These are phyloP conservation scores for Cylindroiulus punctatus DNA, from an alignment of 2,888 invertebrate species.

Conservation along the genomic window DNA sequence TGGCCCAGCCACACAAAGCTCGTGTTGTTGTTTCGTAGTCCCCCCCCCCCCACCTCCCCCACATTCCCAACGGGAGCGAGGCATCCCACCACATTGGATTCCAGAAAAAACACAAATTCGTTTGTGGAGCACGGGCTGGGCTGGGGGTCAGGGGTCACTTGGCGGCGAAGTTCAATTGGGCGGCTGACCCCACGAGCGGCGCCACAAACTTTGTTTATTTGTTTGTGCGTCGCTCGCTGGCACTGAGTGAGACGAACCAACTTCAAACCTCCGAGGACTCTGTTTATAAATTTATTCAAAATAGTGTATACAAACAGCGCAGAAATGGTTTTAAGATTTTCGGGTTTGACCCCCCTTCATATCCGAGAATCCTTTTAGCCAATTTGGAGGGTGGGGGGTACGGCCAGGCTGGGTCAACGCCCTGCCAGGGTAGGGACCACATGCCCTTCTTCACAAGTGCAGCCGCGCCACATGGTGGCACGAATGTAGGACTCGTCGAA, in stretches of 20 bases:
- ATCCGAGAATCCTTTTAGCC: neutral
- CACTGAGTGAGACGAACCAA: constrained; percentile 43
- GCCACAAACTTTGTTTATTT: constrained; percentile 52
- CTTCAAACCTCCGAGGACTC: constrained; percentile 23
- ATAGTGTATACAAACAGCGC: constrained; percentile 40
- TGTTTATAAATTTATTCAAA: constrained; percentile 47
- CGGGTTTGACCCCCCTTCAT: neutral
- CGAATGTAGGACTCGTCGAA: neutral
- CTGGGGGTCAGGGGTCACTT: neutral
- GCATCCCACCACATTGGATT: neutral
- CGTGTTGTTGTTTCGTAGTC: constrained; percentile 2
- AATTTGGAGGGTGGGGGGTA: neutral
- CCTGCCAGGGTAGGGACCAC: neutral
- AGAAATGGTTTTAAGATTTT: constrained; percentile 43
- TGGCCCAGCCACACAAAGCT: constrained; percentile 19
- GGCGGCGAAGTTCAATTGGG: constrained; percentile 49
- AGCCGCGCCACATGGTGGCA: neutral
- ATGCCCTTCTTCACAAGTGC: constrained; percentile 12
- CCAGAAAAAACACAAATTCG: constrained; percentile 11
- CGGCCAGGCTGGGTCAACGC: neutral
- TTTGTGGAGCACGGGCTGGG: neutral
- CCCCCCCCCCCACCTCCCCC: neutral
- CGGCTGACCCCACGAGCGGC: constrained; percentile 50
- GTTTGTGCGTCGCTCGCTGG: constrained; percentile 6
- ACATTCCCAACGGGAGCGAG: neutral